These are phyloP conservation scores for Trachelus tabidus DNA, from an alignment of 2,888 invertebrate species.

Conservation along the genomic window DNA sequence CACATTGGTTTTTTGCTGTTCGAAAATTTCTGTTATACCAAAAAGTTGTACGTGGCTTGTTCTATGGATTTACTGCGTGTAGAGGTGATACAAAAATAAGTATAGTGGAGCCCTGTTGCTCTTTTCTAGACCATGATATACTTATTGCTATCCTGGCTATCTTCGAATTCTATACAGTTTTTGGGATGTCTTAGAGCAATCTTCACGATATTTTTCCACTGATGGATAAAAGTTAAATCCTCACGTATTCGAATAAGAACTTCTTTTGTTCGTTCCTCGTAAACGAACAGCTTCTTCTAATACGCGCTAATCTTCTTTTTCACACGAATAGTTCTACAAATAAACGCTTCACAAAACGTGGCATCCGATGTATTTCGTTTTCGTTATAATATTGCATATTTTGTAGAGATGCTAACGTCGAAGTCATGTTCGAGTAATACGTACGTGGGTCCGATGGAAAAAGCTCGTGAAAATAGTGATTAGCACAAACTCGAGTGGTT, in stretches of 20 bases:
- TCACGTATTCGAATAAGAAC: no score
- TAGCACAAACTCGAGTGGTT: no score
- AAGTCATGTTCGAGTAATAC: not conserved
- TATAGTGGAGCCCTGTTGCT: conserved; percentile 25
- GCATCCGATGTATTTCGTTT: no score
- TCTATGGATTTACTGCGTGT: conserved; percentile 24
- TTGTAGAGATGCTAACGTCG: not conserved
- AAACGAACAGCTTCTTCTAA: no score
- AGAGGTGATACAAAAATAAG: conserved; percentile 46
- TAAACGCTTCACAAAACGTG: no score
- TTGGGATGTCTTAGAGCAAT: conserved; percentile 5
- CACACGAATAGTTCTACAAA: no score
- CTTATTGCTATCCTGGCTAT: conserved; percentile 14
- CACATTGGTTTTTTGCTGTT: not conserved
- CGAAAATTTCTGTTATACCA: not conserved
- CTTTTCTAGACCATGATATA: conserved; percentile 17
- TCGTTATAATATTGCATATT: no score
- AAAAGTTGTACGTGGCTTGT: conserved; percentile 12
- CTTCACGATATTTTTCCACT: not conserved
- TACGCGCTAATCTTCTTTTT: no score
- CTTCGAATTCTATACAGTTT: conserved; percentile 13
- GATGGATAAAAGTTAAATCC: no score
- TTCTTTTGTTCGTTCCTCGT: no score
- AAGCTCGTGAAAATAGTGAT: no score
- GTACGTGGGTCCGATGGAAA: no score